Evolutionary conservation across 2,113 vertebrate species (phyloP).

Genomic region (Forbesichthys agassizii): DNA sequence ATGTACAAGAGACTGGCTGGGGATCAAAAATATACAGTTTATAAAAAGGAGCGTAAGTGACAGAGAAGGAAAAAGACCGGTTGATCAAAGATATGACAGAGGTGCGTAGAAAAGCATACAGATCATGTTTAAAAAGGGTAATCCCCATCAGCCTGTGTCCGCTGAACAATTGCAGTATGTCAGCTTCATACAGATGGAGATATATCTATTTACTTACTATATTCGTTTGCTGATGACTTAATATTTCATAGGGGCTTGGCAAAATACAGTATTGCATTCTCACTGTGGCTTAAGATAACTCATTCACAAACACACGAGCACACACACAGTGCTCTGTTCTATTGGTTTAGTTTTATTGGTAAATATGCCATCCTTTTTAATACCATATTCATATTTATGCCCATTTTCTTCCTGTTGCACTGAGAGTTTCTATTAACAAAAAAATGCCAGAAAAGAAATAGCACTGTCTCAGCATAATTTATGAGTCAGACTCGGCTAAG

Average conservation of each 20-base stretch:
- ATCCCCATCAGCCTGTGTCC: constrained; percentile 56
- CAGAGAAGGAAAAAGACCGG: not conserved
- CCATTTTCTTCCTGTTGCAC: not conserved
- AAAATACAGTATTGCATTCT: constrained; percentile 2
- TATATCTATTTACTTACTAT: constrained; percentile 27
- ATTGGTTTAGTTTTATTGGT: not conserved
- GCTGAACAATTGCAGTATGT: constrained; percentile 30
- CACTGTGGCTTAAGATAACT: not conserved
- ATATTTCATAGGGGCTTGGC: constrained; percentile 29
- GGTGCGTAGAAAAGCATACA: constrained; percentile 21
- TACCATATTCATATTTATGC: not conserved
- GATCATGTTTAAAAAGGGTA: constrained; percentile 62
- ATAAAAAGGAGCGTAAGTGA: constrained; percentile 22
- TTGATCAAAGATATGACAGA: not conserved
- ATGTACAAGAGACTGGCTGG: constrained; percentile 24
- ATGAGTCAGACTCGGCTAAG: constrained; percentile 42
- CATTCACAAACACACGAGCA: not conserved
- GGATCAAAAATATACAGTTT: constrained; percentile 45
- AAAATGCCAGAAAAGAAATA: not conserved
- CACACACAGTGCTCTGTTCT: not conserved
- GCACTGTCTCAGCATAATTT: constrained; percentile 14
- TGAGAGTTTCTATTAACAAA: not conserved
- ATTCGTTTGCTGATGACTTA: constrained; percentile 29
- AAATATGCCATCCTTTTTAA: no score
- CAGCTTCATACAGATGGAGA: constrained; percentile 36